Evolutionary conservation across 64 coral and sea anemone species (phyloP), one percentile per base, ranked within the genome.

Genomic region (Montipora cactus): DNA sequence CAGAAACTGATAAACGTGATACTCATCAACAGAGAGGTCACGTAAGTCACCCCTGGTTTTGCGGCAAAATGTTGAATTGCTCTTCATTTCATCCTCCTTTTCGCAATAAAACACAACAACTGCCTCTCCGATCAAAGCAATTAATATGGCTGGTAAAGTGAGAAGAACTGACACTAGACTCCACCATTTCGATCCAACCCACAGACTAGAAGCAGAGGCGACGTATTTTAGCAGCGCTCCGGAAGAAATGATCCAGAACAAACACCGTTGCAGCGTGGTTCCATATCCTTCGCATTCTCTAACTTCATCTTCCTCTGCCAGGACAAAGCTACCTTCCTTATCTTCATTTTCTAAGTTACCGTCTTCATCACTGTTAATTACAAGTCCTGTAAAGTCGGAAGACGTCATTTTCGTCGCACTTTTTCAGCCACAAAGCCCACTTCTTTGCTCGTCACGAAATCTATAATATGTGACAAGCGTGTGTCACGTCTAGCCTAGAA

Each of bases 61-160:
- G 47, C 77, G 16, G 48, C 81, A 84, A 84, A 84, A 84, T 14
- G 81, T 84, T 19, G 59, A 18, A 70, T 84, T 84, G 13, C 16
- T 45, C 53, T 84, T 25, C 7, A 5, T 8, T 64, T 8, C 5
- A 13, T 5, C 5, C 5, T 23, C 48, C n/a, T 67, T 37, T 13
- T 10, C 25, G 46, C 81, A 84, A 64, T 37, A 49, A 19, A 67
- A 84, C 25, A 84, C 81, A 16, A 84, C 9, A n/a, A 66, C 11
- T 44, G 81, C 23, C 46, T 84, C 81, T 48, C 81, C 81, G 45
- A 84, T 70, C 25, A 62, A 67, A 84, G 61, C 55, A 5, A 70
- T 25, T 2, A 84, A 13, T 5, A 62, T 44, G 8, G 66, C 9
- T 48, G 81, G 81, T 1, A 84, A 5, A 11, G 81, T 66, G n/a